phyloP scores from a whole-genome alignment of 1,140 invertebrate genomes.

The Reticulitermes speratus region DNA sequence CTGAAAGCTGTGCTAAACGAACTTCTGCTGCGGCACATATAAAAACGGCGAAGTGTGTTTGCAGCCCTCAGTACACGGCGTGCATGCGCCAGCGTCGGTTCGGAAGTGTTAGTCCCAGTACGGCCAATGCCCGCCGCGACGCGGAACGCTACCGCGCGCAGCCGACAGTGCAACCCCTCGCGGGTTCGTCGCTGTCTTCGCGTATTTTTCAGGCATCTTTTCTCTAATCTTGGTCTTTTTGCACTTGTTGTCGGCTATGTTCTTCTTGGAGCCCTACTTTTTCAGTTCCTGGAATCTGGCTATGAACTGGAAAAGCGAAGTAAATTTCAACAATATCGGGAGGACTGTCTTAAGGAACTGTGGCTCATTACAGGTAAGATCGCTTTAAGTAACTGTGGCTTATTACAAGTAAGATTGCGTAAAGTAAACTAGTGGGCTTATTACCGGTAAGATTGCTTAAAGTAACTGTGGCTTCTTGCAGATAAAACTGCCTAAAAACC shows the following conservation, averaged over 20 bases:
- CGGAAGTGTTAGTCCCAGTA: not conserved
- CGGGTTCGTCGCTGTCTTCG: constrained; percentile 28
- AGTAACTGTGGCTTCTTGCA: too few relatives aligned
- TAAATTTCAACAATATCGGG: constrained; percentile 28
- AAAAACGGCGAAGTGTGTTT: too few relatives aligned
- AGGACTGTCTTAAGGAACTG: constrained; percentile 34
- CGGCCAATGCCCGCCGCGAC: constrained; percentile 27
- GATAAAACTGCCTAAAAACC: too few relatives aligned
- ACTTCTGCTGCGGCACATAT: not conserved
- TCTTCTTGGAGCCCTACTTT: constrained; percentile 34
- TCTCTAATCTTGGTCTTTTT: constrained; percentile 29
- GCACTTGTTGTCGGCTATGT: constrained; percentile 33
- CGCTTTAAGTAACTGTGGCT: too few relatives aligned
- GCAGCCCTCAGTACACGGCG: constrained; percentile 8
- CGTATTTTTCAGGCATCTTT: constrained; percentile 24
- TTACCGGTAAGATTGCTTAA: too few relatives aligned
- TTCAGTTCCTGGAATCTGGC: constrained; percentile 34
- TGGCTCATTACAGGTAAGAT: constrained; percentile 35
- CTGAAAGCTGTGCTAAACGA: too few relatives aligned
- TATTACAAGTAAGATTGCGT: constrained; percentile 31
- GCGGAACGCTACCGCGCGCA: not conserved
- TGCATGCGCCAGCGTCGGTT: constrained; percentile 25
- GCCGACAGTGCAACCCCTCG: constrained; percentile 7
- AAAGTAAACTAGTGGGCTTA: too few relatives aligned
- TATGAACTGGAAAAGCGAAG: constrained; percentile 32